Conservation (phyloP, 2,797 vertebrate genomes). For the Tapera naevia region DNA sequence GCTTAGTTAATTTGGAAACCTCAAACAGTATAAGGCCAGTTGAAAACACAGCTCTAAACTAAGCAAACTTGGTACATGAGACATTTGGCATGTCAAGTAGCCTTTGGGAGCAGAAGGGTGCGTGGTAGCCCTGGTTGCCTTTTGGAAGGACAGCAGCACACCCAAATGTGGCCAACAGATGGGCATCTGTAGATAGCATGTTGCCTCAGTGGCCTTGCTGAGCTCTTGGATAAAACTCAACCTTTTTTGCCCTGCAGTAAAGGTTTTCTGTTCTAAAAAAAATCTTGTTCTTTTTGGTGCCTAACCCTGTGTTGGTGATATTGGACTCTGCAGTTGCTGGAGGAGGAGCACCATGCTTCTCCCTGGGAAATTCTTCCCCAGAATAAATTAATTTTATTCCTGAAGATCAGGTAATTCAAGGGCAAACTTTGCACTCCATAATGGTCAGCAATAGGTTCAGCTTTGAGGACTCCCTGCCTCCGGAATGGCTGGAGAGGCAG, state of each 20-base stretch:
- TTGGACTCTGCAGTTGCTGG: neutral
- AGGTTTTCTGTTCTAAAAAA: neutral
- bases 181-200: neutral
- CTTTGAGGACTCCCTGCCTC: neutral
- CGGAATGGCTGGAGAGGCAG: neutral
- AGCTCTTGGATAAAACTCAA: neutral
- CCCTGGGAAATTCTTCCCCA: neutral
- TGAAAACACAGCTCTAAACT: neutral
- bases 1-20: neutral
- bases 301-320: neutral
- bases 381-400: neutral
- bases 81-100: neutral
- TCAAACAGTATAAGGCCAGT: neutral
- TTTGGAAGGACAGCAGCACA: neutral
- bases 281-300: accelerated
- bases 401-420: neutral
- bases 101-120: neutral
- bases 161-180: neutral
- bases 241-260: neutral
- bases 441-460: neutral
- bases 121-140: neutral
- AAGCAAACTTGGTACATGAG: neutral
- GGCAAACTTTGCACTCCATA: neutral
- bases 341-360: neutral
- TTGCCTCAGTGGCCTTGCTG: neutral